Base-by-base conservation (phyloP, 2,888 invertebrate genomes). In the Cryptops parisi region DNA sequence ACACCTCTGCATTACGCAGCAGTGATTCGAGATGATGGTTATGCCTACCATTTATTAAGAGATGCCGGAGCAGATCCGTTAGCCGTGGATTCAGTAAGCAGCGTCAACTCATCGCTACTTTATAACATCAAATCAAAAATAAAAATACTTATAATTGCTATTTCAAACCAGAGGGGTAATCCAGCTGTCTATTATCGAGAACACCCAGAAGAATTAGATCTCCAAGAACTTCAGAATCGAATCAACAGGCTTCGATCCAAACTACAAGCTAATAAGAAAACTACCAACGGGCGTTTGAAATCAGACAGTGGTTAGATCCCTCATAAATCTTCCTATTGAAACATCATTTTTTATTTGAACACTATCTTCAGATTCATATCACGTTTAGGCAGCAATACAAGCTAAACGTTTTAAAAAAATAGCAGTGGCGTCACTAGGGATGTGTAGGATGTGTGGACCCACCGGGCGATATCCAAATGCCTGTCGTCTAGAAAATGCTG, bases 11-110 rank as follows among this genome's bases (percentile, higher is more conserved):
- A 91, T 68, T 90, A 89, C 68, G 69, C 71, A 3, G 71, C 70
- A 4, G 68, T 68, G 2, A 55, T 62, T 21, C 62, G 65, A 4
- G 87, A 91, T 63, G 89, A 89, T 64, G 86, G 85, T 0, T 84
- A 88, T 66, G 85, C 85, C 65, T 90, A 84, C 68, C 85, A 85
- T 67, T 74, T 90, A 51, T 72, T 93, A 49, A 76, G 82, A 59
- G 86, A 87, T 66, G 76, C 90, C 54, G 93, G 91, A 50, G 86
- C 85, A 33, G 86, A 91, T 71, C 78, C 84, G 2, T 80, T 83
- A 43, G 55, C 33, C 19, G 47, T 24, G 6, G 56, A 56, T 39
- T 15, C 41, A 17, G 51, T 51, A 51, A 51, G 43, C 15, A 33
- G n/a, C n/a, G n/a, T n/a, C n/a, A n/a, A n/a, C n/a, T n/a, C n/a